Percentiles rank a stretch among this genome's conserved stretches.
Conservation (phyloP, 2,888 invertebrate species). For the Gymnoscelis rufifasciata region DNA sequence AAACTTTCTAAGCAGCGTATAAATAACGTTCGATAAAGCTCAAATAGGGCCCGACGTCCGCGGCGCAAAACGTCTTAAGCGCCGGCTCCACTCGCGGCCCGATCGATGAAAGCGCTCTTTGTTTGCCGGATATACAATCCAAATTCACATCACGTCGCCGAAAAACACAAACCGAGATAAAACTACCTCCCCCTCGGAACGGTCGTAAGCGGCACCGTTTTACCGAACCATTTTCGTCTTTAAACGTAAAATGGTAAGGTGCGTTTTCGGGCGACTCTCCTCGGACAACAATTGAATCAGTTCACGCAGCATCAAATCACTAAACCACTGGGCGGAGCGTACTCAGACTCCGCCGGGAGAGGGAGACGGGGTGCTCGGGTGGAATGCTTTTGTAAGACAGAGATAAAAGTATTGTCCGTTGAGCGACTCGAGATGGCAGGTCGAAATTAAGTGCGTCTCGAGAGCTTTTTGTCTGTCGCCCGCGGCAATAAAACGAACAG, state of each 20-base stretch:
- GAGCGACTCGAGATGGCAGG: conserved; percentile 58
- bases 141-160: conserved; percentile 77
- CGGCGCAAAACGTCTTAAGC: conserved; percentile 54
- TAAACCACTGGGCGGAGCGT: conserved; percentile 79
- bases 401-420: conserved; percentile 55
- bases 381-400: conserved; percentile 47
- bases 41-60: conserved; percentile 52
- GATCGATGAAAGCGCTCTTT: conserved; percentile 74
- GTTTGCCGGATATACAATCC: conserved; percentile 71
- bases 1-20: conserved; percentile 72
- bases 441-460: conserved; percentile 65
- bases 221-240: conserved; percentile 74
- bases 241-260: conserved; percentile 67
- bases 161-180: conserved; percentile 77
- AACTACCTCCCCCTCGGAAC: conserved; percentile 71
- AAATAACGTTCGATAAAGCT: conserved; percentile 71
- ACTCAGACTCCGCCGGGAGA: conserved; percentile 72
- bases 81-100: conserved; percentile 50
- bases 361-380: conserved; percentile 56
- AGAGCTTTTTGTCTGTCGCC: conserved; percentile 72
- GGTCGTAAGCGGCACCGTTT: conserved; percentile 70
- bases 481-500: conserved; percentile 68
- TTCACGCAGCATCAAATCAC: conserved; percentile 80
- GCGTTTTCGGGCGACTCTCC: conserved; percentile 59
- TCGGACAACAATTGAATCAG: conserved; percentile 77